Evolutionary conservation across 2,113 vertebrate genomes (phyloP).

Genomic region (Tricholaema leucomelas): DNA sequence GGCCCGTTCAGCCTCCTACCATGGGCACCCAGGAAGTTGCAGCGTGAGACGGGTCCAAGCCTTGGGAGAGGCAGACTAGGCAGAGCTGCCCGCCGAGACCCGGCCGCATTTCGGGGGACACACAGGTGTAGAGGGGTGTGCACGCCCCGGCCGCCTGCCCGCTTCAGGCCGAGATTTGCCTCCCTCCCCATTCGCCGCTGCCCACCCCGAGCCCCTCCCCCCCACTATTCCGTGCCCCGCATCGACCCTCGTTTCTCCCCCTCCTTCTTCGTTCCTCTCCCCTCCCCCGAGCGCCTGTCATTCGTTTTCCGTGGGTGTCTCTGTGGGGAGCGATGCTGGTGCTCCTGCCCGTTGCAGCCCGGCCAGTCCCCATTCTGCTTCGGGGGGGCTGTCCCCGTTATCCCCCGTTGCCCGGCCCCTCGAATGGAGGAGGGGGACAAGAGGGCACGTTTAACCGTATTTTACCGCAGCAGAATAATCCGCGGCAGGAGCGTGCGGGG

Average conservation of each 20-base stretch:
- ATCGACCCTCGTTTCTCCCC: not conserved
- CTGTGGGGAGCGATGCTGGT: not conserved
- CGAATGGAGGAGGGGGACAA: not conserved
- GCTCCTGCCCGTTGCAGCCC: not conserved
- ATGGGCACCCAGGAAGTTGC: not conserved
- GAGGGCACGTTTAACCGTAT: not conserved
- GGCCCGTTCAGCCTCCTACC: too few species aligned
- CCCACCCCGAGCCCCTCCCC: not conserved
- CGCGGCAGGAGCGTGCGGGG: not conserved
- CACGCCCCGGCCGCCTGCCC: not conserved
- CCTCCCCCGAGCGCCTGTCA: not conserved
- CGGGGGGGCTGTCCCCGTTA: not conserved
- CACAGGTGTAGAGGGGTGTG: not conserved
- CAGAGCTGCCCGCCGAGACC: not conserved
- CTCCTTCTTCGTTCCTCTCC: not conserved
- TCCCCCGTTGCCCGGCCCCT: not conserved
- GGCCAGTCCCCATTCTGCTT: not conserved
- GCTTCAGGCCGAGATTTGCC: not conserved
- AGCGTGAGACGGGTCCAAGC: not conserved
- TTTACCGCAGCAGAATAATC: not conserved
- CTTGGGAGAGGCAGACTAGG: not conserved
- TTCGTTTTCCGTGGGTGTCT: slow-evolving; percentile 3
- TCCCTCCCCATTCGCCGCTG: not conserved
- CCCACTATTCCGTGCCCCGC: not conserved
- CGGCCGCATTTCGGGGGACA: not conserved